These are phyloP conservation scores for Montipora capitata DNA, from an alignment of 92 coral and sea anemone genomes.

Conservation along the genomic window DNA sequence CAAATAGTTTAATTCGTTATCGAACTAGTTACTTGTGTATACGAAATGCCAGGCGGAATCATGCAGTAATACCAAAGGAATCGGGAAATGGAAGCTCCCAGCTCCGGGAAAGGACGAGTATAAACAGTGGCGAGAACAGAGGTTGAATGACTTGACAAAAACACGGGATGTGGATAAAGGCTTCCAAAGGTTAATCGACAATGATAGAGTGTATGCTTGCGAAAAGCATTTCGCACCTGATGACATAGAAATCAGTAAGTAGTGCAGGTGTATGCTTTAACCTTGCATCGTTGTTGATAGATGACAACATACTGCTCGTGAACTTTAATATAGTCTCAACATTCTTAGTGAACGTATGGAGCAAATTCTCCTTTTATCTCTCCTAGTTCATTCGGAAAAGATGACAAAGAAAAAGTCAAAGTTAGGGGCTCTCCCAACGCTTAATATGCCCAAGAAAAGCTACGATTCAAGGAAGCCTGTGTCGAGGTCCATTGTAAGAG, in stretches of 20 bases:
- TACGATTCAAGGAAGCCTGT: too few species aligned
- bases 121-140: slow-evolving; percentile 56
- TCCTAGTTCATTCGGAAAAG: slow-evolving; percentile 45
- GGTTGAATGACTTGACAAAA: slow-evolving; percentile 49
- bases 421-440: too few species aligned
- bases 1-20: too few species aligned
- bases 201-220: too few species aligned
- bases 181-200: neutral
- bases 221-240: too few species aligned
- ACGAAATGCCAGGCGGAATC: neutral
- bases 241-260: too few species aligned
- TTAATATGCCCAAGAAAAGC: too few species aligned
- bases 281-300: neutral
- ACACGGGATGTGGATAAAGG: neutral
- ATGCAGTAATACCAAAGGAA: slow-evolving; percentile 35
- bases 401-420: slow-evolving; percentile 17
- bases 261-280: too few species aligned
- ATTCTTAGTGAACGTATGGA: neutral
- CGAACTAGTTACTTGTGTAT: too few species aligned
- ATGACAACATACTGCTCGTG: neutral
- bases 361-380: slow-evolving; percentile 3
- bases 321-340: neutral
- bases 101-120: slow-evolving; percentile 42
- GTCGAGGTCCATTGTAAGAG: too few species aligned
- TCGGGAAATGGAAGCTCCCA: slow-evolving; percentile 54